Evolutionary conservation across 1,140 invertebrate genomes (phyloP).

Genomic region (Caenorhabditis brenneri): DNA sequence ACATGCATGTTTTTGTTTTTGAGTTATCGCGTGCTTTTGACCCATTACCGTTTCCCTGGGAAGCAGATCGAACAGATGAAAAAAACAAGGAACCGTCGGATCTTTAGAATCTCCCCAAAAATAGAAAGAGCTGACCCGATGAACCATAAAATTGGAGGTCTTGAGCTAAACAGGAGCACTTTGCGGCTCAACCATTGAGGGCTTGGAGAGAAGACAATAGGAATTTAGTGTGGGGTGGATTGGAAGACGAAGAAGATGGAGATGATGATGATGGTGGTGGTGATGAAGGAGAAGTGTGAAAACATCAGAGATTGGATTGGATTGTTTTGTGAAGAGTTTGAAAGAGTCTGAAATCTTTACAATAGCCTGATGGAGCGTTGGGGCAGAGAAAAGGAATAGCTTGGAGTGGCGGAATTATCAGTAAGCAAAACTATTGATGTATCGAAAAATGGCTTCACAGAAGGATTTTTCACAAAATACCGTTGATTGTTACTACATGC

Average conservation of each 20-base stretch:
- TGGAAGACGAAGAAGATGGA: background rate
- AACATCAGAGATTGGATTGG: background rate
- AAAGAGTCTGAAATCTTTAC: background rate
- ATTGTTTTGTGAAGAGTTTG: background rate
- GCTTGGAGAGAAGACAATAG: background rate
- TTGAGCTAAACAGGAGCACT: background rate
- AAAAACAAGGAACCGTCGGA: no score
- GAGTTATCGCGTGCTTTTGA: background rate
- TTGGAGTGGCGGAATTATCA: no score
- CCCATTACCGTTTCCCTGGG: background rate
- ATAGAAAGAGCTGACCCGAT: background rate
- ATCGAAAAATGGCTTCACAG: no score
- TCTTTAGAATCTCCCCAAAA: no score
- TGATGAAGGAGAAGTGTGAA: background rate
- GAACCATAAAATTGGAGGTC: constrained; percentile 16
- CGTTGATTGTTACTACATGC: no score
- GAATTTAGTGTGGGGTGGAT: background rate
- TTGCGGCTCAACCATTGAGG: background rate
- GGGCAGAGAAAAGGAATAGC: no score
- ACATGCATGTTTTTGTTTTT: background rate
- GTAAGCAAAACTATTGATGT: no score
- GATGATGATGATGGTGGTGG: background rate
- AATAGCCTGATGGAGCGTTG: background rate
- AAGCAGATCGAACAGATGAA: background rate
- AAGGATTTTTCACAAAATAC: no score